Evolutionary conservation across 2,113 vertebrate genomes (phyloP).

Genomic region (Rattus rattus): DNA sequence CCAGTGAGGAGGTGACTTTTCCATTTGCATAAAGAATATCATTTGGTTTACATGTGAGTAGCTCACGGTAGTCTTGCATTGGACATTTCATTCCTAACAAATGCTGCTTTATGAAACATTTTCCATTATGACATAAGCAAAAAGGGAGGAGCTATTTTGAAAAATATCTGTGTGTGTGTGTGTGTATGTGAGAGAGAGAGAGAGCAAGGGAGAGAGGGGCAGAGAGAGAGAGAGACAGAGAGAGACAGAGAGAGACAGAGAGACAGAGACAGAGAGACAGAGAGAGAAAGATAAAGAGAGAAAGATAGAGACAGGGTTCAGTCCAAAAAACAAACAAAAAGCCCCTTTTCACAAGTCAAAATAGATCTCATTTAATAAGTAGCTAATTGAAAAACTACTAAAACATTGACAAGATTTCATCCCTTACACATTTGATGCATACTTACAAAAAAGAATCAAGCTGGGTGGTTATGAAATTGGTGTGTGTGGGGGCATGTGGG

Average conservation of each 20-base stretch:
- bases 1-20: no score
- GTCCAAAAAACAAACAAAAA: no score
- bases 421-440: neutral
- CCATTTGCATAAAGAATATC: neutral
- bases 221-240: no score
- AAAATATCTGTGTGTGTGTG: neutral
- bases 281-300: no score
- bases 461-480: neutral
- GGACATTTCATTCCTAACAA: neutral
- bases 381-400: slow-evolving; percentile 35
- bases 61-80: no score
- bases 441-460: neutral
- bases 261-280: no score
- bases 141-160: neutral
- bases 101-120: neutral
- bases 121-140: neutral
- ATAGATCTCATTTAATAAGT: neutral
- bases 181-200: neutral
- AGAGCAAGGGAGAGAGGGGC: no score
- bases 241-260: no score
- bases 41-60: neutral
- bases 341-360: neutral
- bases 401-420: neutral
- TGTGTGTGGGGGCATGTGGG: neutral
- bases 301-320: neutral